phyloP scores from a whole-genome alignment of 2,888 invertebrate genomes.

The Elegia similella region DNA sequence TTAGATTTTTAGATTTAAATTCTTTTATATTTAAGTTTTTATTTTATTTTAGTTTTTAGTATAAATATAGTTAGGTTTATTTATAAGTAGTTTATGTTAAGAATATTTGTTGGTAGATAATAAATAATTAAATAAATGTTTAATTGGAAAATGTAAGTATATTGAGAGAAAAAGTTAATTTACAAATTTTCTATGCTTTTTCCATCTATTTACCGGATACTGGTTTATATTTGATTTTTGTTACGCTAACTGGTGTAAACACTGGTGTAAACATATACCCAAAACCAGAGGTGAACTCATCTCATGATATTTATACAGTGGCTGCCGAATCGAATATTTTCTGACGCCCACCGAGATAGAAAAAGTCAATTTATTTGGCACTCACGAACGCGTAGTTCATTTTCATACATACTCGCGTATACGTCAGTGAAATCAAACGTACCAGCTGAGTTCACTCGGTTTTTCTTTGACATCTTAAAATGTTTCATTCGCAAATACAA shows the following conservation, averaged over 20 bases:
- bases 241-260: constrained; percentile 16
- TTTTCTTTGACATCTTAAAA: constrained; percentile 20
- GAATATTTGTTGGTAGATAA: too few species aligned
- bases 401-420: constrained; percentile 4
- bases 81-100: too few species aligned
- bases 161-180: too few species aligned
- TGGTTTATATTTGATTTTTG: neutral
- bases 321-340: constrained; percentile 34
- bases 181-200: too few species aligned
- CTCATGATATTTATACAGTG: constrained; percentile 34
- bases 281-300: constrained; percentile 30
- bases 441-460: constrained; percentile 30
- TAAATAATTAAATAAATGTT: too few species aligned
- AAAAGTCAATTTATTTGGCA: constrained; percentile 42
- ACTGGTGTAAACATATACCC: constrained; percentile 17
- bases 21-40: too few species aligned
- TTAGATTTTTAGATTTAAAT: too few species aligned
- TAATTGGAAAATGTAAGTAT: too few species aligned
- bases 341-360: constrained; percentile 40
- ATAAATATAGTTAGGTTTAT: too few species aligned
- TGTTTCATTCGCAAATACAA: neutral
- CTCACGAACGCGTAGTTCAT: constrained; percentile 28
- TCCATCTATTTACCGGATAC: neutral
- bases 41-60: too few species aligned
- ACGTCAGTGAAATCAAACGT: constrained; percentile 35